Base-by-base conservation (phyloP, 2,113 vertebrate genomes). In the Columbina picui region DNA sequence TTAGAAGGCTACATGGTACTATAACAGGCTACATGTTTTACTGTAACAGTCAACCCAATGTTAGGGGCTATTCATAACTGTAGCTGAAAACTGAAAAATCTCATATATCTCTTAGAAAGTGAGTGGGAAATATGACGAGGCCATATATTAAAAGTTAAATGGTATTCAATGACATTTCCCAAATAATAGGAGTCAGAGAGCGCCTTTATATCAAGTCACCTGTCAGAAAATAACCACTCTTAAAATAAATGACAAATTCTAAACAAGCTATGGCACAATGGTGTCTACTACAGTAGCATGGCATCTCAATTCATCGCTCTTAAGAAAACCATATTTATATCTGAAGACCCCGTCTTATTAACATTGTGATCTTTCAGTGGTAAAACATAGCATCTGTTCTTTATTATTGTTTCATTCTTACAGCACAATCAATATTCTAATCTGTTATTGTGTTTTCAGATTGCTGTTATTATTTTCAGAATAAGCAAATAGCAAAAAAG, bases 401-500 rank as follows among this genome's bases (percentile, higher is more conserved):
- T 59, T 78, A 67, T 77, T 63, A 96, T 81, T 93, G 64, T 90
- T 94, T 77, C 77, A 53, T 74, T 95, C 83, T 43, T 89, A 61
- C 61, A 82, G 64, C 55, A 68, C 87, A 93, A 89, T 56, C 85
- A 94, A 73, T 76, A 69, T 77, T 81, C 67, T 94, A 69, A 79
- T 81, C 67, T 93, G 70, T 96, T 93, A 80, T 68, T 75, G 61
- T 70, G 60, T n/a, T 57, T 94, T 93, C 79, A 86, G 70, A 97
- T 75, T 88, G 86, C 22, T 83, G 77, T 84, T 76, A 26, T 81
- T 95, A 91, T 96, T 94, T 97, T 97, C 94, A 97, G 64, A 87
- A 91, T 95, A 95, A 97, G 73, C 75, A 93, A 96, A 94, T 22
- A 59, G 60, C 60, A 73, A 91, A 94, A 83, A 57, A 36, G 27